Base-by-base conservation (phyloP, 2,113 vertebrate genomes). In the Oophaga pumilio region DNA sequence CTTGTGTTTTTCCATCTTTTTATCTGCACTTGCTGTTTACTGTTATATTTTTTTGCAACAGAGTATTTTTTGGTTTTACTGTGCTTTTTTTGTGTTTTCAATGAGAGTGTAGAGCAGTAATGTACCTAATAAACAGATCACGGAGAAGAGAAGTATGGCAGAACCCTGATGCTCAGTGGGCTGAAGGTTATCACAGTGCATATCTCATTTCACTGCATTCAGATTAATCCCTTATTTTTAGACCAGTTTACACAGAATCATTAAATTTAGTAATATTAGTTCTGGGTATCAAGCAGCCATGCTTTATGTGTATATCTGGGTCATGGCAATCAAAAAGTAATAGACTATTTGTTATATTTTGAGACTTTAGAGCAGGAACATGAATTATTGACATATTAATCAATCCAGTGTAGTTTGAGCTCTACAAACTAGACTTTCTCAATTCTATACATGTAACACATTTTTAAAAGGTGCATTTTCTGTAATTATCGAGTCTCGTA, bases 201-300 rank as follows among this genome's bases (percentile, higher is more conserved):
- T 68, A 78, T 86, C 74, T 66, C 8, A 33, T 86, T 86, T 26
- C 74, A 68, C 74, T 52, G 74, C 57, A 76, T 68, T 78, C 59
- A 24, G 60, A n/a, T 78, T 76, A 68, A 28, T 79, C 10, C 22
- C 15, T 79, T 86, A 78, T 78, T 86, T 86, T 86, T 79, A 79
- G 85, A 86, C 20, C 17, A 12, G 57, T 28, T 4, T 33, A 86
- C 71, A 76, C 74, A 77, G 73, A n/a, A 52, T 24, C 50, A 43
- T 43, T 52, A 56, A 26, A 28, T 79, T 17, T 15, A 57, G 8
- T 18, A 28, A 76, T 76, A 28, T 14, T 11, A 6, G 10, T 76
- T 22, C 49, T 73, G 28, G 28, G 15, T 17, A 69, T 69, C 7
- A 33, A 0, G 69, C 12, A 56, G 53, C 8, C 9, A 56, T 56